phyloP scores from a whole-genome alignment of 2,888 invertebrate genomes.

The Apomyelois bistriatella region DNA sequence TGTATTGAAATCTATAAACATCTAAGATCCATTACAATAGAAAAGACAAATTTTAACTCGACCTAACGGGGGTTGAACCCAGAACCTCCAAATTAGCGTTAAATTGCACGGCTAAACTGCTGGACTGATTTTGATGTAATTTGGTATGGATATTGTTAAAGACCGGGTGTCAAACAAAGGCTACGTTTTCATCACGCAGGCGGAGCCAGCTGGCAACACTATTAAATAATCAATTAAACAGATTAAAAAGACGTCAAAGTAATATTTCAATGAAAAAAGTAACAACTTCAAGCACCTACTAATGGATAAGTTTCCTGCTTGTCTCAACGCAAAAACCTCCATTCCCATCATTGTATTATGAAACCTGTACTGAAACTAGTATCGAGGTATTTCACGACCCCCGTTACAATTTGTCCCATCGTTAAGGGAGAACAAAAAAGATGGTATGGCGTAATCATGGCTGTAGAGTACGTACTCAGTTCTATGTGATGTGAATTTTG shows the following conservation, averaged over 20 bases:
- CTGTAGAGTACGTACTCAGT: background rate
- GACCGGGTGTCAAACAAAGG: no score
- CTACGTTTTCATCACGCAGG: no score
- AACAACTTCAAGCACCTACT: background rate
- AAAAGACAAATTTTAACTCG: no score
- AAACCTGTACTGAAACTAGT: conserved; percentile 11
- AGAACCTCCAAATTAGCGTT: no score
- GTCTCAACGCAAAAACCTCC: background rate
- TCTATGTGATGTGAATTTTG: conserved; percentile 3
- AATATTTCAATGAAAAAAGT: background rate
- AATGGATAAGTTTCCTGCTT: background rate
- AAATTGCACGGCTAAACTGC: no score
- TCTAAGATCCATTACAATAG: no score
- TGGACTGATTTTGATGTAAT: no score
- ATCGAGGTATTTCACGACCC: conserved; percentile 8
- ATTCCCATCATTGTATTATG: conserved; percentile 9
- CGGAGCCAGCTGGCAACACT: no score
- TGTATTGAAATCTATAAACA: no score
- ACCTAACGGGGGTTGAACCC: no score
- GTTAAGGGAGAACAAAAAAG: conserved; percentile 5
- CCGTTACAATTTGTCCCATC: conserved; percentile 12
- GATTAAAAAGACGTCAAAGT: background rate
- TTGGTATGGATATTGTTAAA: no score
- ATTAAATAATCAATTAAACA: background rate
- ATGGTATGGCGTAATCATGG: conserved; percentile 3